Conservation (phyloP, 2,888 invertebrate species). For the Ochropleura leucogaster region DNA sequence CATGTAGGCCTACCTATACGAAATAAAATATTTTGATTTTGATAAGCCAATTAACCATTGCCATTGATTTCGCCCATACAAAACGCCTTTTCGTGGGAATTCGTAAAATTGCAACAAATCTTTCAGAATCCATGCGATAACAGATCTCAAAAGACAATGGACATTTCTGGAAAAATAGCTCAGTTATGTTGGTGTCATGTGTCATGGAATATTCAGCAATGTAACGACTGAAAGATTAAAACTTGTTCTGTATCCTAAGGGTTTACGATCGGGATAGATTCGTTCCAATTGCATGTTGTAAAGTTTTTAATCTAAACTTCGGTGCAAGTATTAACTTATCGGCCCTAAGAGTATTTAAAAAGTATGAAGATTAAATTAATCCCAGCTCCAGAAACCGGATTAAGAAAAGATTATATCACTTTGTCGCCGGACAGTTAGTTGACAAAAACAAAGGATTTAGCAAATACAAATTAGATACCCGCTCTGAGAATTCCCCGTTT, state of each 20-base stretch:
- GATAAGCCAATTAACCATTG: too few relatives aligned
- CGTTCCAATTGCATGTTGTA: not conserved
- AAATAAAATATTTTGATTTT: too few relatives aligned
- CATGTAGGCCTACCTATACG: too few relatives aligned
- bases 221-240: not conserved
- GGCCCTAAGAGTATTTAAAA: not conserved
- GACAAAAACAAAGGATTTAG: constrained; percentile 24
- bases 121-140: not conserved
- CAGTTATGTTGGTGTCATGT: too few relatives aligned
- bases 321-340: not conserved
- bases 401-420: constrained; percentile 38
- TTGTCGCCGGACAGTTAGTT: constrained; percentile 12
- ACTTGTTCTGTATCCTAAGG: not conserved
- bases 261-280: too few relatives aligned
- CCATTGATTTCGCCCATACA: too few relatives aligned
- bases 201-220: too few relatives aligned
- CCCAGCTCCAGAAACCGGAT: constrained; percentile 14
- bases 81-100: too few relatives aligned
- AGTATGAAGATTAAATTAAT: constrained; percentile 28
- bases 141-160: not conserved
- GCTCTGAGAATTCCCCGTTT: not conserved
- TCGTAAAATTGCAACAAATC: too few relatives aligned
- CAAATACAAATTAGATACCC: constrained; percentile 1
- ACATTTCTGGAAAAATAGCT: not conserved
- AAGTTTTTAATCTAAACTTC: not conserved